Conservation (phyloP, 30 jellyfish, hydroid and myxozoan species). For the Kudoa iwatai region DNA sequence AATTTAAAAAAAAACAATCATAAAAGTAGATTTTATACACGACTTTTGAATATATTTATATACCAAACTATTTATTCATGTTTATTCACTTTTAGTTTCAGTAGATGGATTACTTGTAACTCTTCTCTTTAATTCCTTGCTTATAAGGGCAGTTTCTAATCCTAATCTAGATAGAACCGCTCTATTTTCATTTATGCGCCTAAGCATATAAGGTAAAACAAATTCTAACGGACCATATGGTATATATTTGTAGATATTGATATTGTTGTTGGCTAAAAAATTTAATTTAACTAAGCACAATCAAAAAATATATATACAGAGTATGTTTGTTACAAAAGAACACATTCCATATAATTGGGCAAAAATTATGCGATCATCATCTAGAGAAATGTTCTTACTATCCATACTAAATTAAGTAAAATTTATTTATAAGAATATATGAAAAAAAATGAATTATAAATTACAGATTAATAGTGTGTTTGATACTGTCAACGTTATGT, state of each 20-base stretch:
- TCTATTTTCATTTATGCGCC: conserved; percentile 67
- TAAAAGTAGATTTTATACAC: too few relatives aligned
- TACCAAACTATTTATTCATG: too few relatives aligned
- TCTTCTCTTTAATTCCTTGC: conserved; percentile 31
- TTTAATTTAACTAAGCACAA: too few relatives aligned
- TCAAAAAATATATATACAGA: conserved; percentile 7
- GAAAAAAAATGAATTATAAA: background rate
- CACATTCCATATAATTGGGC: conserved; percentile 78
- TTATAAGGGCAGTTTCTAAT: conserved; percentile 28
- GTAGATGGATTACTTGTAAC: too few relatives aligned
- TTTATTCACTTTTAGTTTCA: too few relatives aligned
- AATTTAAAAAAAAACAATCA: too few relatives aligned
- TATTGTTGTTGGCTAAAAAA: too few relatives aligned
- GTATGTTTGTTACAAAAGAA: conserved; percentile 33
- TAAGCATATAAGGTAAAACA: conserved; percentile 44
- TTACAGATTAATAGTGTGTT: conserved; percentile 9
- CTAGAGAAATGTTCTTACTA: conserved; percentile 5
- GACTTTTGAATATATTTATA: too few relatives aligned
- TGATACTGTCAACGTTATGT: conserved; percentile 30
- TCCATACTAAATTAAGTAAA: conserved; percentile 7
- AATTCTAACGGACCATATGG: conserved; percentile 83
- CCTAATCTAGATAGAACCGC: conserved; percentile 25
- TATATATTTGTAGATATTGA: conserved; percentile 50
- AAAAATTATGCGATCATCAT: conserved; percentile 19
- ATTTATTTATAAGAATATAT: background rate